phyloP scores from a whole-genome alignment of 2,113 vertebrate genomes.

The Tauraco erythrolophus region DNA sequence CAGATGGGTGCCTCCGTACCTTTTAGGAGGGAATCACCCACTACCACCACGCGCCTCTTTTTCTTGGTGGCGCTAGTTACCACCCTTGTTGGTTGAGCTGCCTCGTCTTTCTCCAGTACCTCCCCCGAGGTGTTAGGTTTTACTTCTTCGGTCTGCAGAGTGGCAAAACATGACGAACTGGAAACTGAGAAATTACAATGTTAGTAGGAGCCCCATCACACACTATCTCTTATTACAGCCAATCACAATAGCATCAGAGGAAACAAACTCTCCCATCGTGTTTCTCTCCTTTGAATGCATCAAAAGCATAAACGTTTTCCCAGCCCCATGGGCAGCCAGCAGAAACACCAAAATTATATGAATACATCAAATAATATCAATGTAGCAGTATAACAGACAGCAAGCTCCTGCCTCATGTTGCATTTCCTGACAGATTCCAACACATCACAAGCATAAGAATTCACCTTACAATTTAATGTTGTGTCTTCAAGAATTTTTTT shows the following conservation, averaged over 20 bases:
- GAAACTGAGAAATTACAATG: background rate
- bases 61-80: too few species aligned
- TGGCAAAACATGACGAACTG: background rate
- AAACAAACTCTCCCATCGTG: background rate
- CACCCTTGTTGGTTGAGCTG: too few species aligned
- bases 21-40: too few species aligned
- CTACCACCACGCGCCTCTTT: too few species aligned
- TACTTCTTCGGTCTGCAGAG: too few species aligned
- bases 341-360: background rate
- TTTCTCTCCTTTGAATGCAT: background rate
- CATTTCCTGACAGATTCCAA: background rate
- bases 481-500: background rate
- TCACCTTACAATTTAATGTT: background rate
- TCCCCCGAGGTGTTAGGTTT: too few species aligned
- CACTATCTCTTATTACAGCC: background rate
- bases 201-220: background rate
- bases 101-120: too few species aligned
- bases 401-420: background rate
- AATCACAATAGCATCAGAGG: background rate
- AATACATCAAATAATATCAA: background rate
- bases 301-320: background rate
- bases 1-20: too few species aligned
- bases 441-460: background rate
- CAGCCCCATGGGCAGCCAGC: background rate
- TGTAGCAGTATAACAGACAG: background rate